phyloP scores from a whole-genome alignment of 2,888 invertebrate species.

The Eupithecia exiguata region DNA sequence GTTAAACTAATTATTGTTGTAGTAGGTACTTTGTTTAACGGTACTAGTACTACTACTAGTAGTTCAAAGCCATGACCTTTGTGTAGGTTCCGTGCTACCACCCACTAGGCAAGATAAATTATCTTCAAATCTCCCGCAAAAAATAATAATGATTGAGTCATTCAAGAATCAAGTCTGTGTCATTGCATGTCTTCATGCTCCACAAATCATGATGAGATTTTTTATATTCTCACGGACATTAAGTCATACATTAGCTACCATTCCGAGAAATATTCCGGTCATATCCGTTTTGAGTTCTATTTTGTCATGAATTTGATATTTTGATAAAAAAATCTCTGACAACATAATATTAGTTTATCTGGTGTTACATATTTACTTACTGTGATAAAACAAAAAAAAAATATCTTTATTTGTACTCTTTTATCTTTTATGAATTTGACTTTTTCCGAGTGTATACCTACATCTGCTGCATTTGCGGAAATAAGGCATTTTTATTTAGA shows the following conservation, averaged over 20 bases:
- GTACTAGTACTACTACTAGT: background rate
- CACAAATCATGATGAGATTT: conserved; percentile 19
- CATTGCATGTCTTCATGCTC: conserved; percentile 17
- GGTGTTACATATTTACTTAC: background rate
- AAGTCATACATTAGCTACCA: conserved; percentile 9
- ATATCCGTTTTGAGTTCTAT: conserved; percentile 8
- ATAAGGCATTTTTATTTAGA: too few species aligned
- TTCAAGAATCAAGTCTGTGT: conserved; percentile 12
- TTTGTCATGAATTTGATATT: background rate
- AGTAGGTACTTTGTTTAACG: background rate
- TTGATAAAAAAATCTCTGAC: background rate
- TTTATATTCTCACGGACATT: conserved; percentile 10
- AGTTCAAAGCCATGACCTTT: conserved; percentile 2
- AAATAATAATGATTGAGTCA: conserved; percentile 13
- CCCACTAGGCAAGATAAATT: conserved; percentile 9
- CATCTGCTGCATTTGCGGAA: too few species aligned
- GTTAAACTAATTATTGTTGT: background rate
- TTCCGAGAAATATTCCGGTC: background rate
- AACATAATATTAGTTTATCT: background rate
- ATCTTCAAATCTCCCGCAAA: background rate
- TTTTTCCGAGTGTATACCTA: too few species aligned
- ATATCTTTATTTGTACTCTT: too few species aligned
- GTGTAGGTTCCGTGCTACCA: conserved; percentile 1
- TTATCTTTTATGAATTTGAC: too few species aligned
- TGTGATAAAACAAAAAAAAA: background rate